phyloP scores from a whole-genome alignment of 2,797 vertebrate genomes.

The Phalanger gymnotis region DNA sequence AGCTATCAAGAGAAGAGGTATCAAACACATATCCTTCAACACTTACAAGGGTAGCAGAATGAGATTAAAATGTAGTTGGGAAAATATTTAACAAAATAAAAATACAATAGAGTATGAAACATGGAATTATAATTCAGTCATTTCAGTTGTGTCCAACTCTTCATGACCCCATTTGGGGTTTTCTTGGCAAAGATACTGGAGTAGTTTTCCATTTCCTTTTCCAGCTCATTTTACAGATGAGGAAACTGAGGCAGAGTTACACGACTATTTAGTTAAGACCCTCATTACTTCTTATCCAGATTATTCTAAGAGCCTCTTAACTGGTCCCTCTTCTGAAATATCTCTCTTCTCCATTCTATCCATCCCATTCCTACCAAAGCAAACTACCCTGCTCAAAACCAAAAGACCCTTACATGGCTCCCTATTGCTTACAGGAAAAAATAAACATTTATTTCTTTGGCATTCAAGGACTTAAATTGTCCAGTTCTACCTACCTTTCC shows the following conservation, averaged over 20 bases:
- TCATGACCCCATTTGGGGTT: not conserved
- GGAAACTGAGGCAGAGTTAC: not conserved
- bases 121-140: not conserved
- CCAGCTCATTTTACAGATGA: not conserved
- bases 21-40: not conserved
- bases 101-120: not conserved
- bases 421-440: too few relatives aligned
- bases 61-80: not conserved
- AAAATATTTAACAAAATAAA: not conserved
- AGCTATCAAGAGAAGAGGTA: not conserved
- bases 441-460: too few relatives aligned
- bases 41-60: not conserved
- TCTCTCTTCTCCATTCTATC: too few relatives aligned
- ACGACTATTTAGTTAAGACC: too few relatives aligned
- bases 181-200: not conserved
- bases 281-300: too few relatives aligned
- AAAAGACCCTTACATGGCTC: too few relatives aligned
- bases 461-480: too few relatives aligned
- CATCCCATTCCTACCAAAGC: too few relatives aligned
- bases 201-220: not conserved
- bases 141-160: not conserved
- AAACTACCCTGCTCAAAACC: too few relatives aligned
- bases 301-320: too few relatives aligned
- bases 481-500: too few relatives aligned
- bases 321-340: too few relatives aligned